phyloP scores from a whole-genome alignment of 1,140 invertebrate species.

The Zaprionus ghesquierei region DNA sequence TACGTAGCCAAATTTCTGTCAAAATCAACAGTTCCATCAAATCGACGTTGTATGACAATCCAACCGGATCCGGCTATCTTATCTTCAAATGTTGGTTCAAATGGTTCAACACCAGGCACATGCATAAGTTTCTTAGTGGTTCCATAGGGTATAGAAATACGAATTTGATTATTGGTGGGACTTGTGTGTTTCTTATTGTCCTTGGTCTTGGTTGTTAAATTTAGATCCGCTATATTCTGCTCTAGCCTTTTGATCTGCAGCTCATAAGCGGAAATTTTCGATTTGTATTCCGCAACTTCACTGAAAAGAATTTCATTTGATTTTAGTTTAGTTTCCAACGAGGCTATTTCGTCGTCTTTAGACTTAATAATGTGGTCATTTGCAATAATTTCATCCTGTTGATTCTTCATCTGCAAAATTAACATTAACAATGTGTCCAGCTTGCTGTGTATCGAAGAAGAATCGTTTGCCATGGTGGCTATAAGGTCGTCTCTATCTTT shows the following conservation, averaged over 20 bases:
- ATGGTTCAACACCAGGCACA: constrained; percentile 19
- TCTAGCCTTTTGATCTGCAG: constrained; percentile 7
- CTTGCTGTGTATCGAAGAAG: constrained; percentile 1
- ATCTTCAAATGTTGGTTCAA: constrained; percentile 11
- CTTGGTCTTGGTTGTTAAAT: neutral
- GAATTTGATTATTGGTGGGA: constrained; percentile 5
- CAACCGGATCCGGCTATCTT: constrained; percentile 23
- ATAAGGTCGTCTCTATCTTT: neutral
- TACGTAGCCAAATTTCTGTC: constrained; percentile 10
- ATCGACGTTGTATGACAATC: constrained; percentile 29
- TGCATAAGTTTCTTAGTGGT: constrained; percentile 8
- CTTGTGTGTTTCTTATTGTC: constrained; percentile 4
- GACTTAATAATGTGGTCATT: neutral
- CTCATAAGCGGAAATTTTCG: neutral
- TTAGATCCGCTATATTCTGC: neutral
- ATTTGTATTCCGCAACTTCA: constrained; percentile 9
- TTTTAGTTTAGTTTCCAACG: neutral
- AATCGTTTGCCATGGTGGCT: neutral
- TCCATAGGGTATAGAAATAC: constrained; percentile 17
- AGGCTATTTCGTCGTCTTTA: constrained; percentile 4
- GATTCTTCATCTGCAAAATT: neutral
- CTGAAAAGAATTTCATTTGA: constrained; percentile 4
- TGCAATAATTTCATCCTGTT: constrained; percentile 2
- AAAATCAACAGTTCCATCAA: constrained; percentile 15
- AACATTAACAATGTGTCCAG: constrained; percentile 9